Percentiles rank a stretch among this genome's conserved stretches.
Evolutionary conservation across 2,888 invertebrate genomes (phyloP).

Genomic region (Drosophila melanosoma): DNA sequence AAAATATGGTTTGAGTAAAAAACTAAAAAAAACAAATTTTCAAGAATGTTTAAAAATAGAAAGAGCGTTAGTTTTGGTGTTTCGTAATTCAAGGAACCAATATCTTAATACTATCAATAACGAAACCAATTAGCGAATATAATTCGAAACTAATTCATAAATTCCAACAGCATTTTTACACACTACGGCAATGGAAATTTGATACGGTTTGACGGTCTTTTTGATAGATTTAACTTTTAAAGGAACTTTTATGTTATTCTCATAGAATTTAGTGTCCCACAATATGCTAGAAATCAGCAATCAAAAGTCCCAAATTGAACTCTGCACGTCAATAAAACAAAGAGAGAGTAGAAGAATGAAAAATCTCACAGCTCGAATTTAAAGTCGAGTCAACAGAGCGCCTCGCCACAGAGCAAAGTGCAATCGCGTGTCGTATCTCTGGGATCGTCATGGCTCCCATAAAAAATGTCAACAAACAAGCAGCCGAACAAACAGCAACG

Average conservation of each 20-base stretch:
- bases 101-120: background rate
- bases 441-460: constrained; percentile 19
- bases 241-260: background rate
- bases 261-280: background rate
- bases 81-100: background rate
- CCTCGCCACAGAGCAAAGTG: constrained; percentile 44
- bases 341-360: background rate
- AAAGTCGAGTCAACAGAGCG: constrained; percentile 43
- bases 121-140: background rate
- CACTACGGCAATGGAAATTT: background rate
- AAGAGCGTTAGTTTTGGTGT: accelerated
- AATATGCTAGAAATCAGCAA: background rate
- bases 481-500: constrained; percentile 27
- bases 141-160: background rate
- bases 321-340: constrained; percentile 12
- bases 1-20: background rate
- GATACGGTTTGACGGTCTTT: background rate
- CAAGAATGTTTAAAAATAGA: background rate
- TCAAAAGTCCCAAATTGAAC: constrained; percentile 1
- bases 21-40: background rate
- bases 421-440: constrained; percentile 64
- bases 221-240: background rate
- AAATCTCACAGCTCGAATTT: constrained; percentile 24
- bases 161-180: background rate
- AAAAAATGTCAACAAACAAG: constrained; percentile 55